Base-by-base conservation (phyloP, 2,888 invertebrate genomes). In the Toxonevra muliebris region DNA sequence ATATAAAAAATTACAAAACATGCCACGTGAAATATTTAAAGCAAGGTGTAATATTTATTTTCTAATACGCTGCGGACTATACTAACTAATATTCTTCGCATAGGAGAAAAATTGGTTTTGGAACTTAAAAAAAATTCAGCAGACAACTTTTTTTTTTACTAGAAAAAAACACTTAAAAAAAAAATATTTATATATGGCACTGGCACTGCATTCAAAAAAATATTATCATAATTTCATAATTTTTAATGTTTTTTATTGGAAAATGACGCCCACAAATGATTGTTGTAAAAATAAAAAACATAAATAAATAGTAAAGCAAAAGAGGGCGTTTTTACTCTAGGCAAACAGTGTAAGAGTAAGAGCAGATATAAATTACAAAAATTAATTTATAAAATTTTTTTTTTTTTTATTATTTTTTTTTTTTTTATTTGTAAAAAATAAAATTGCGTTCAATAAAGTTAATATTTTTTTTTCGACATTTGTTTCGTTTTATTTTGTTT, bases 401-500 rank as follows among this genome's bases (percentile, higher is more conserved):
- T 30, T 4, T 30, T 30, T 30, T 30, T 30, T 4, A 2, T 30
- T 4, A 4, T 43, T 58, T 57, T 40, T 41, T 40, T 12, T 15
- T 2, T 2, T 13, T 40, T 13, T 7, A 30, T 57, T 57, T 13
- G 2, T 20, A 12, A n/a, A 30, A 30, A 30, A 30, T 7, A 4
- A 30, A 40, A 17, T 2, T 20, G 55, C 30, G 13, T n/a, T 30
- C 13, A 30, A 55, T 12, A 55, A 30, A 40, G 30, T 13, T 12
- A 9, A 55, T 5, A 40, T 55, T 12, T 13, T 45, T 45, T 48
- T 48, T 15, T 48, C 15, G 11, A 7, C 13, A 15, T 48, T 48
- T 12, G 48, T 48, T 13, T 48, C n/a, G 13, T 69, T 50, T 52
- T 61, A 58, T 69, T 59, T 53, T 60, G 48, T 55, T 68, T 17